Evolutionary conservation across 1,140 invertebrate species (phyloP).

Genomic region (Archivesica marissinica): DNA sequence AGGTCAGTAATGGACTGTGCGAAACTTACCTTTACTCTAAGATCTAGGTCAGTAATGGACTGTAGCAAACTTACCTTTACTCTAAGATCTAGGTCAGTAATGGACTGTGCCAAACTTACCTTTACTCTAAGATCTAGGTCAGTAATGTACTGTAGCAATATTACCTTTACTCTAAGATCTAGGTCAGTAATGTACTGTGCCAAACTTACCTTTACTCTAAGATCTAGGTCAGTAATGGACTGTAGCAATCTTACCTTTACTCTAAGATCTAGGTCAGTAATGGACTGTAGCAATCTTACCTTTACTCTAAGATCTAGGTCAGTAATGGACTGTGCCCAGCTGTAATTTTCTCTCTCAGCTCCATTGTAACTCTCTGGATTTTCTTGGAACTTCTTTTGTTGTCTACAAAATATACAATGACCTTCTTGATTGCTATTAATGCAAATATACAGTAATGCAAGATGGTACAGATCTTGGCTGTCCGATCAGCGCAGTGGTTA

Average conservation of each 20-base stretch:
- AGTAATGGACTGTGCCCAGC: slow-evolving; percentile 91
- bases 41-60: slow-evolving; percentile 90
- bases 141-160: no score
- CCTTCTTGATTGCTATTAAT: no score
- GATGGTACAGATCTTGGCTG: no score
- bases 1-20: slow-evolving; percentile 91
- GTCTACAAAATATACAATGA: slow-evolving; percentile 62
- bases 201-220: no score
- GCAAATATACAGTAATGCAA: no score
- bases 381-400: slow-evolving; percentile 76
- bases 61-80: slow-evolving; percentile 93
- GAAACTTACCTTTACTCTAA: slow-evolving; percentile 92
- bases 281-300: slow-evolving; percentile 85
- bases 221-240: slow-evolving; percentile 90
- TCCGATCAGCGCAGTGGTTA: no score
- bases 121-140: no score
- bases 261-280: slow-evolving; percentile 90
- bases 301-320: slow-evolving; percentile 89
- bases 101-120: slow-evolving; percentile 92
- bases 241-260: slow-evolving; percentile 94
- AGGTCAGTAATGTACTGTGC: slow-evolving; percentile 91
- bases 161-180: slow-evolving; percentile 88
- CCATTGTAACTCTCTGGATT: slow-evolving; percentile 91
- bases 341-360: slow-evolving; percentile 89
- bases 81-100: slow-evolving; percentile 90